Evolutionary conservation across 2,113 vertebrate species (phyloP), one percentile per base, ranked within the genome.

Genomic region (Myanophis thanlyinensis): DNA sequence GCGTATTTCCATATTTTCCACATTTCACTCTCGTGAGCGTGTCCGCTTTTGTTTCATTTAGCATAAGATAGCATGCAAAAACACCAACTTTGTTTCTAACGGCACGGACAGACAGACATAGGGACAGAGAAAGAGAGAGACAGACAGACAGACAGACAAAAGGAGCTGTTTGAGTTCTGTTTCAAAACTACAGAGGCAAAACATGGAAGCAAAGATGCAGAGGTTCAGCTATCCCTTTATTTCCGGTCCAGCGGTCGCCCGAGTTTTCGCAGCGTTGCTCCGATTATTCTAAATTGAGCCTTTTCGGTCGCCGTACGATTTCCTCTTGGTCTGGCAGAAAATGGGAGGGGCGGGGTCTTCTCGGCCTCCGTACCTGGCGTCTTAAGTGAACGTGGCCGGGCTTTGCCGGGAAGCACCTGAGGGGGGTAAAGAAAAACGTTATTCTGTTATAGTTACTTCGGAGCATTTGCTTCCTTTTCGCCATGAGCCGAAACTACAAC

Each of bases 401-500:
- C 12, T 15, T 49, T 44, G 87, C 30, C 15, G 3, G 49, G 15
- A 8, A 67, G 0, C 0, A 1, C 0, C 0, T 30, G n/a, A 40
- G 15, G 12, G 2, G 51, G 3, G 0, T 3, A 15, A 18, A 27
- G n/a, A n/a, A 67, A 40, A 13, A 35, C 51, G 44, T 15, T n/a
- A 0, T 35, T 67, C 15, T 18, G 51, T 10, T 67, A 67, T 59
- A 12, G 2, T n/a, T 4, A 1, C 0, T 46, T 40, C 27, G 44
- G 20, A 9, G 85, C 35, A 7, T 30, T 20, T 30, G 40, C 18
- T 92, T 93, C 2, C n/a, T 35, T 73, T 59, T 22, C 92, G 95
- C 92, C 93, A 99, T 99, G 99, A 99, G 98, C 95, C 98, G 99
- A 40, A 98, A 49, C 89, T 99, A 99, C 88, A 99, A 99, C n/a